Percentiles rank a stretch among this genome's conserved stretches.
These are phyloP conservation scores for Ernsta delagoae DNA, from an alignment of 2,888 invertebrate genomes.

Conservation along the genomic window DNA sequence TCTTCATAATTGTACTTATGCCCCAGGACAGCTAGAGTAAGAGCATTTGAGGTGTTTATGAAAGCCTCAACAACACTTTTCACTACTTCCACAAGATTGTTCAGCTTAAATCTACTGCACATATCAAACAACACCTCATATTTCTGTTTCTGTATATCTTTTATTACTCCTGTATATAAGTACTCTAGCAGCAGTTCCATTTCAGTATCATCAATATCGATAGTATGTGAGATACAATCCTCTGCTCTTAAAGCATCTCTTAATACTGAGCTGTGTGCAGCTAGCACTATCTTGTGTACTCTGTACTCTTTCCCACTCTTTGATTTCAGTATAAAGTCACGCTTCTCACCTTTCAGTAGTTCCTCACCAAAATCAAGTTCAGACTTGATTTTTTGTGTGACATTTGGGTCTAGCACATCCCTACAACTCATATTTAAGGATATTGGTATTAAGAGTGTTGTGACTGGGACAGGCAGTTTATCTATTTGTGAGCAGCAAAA, in stretches of 20 bases:
- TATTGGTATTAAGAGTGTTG: slow-evolving; percentile 61
- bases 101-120: slow-evolving; percentile 59
- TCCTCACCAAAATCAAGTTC: slow-evolving; percentile 57
- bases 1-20: slow-evolving; percentile 61
- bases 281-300: slow-evolving; percentile 65
- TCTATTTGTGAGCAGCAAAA: slow-evolving; percentile 54
- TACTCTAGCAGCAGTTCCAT: slow-evolving; percentile 66
- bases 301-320: slow-evolving; percentile 54
- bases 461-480: slow-evolving; percentile 44
- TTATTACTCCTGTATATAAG: slow-evolving; percentile 66
- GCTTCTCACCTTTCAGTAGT: slow-evolving; percentile 53
- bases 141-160: slow-evolving; percentile 57
- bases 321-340: slow-evolving; percentile 63
- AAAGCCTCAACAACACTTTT: slow-evolving; percentile 57
- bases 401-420: slow-evolving; percentile 50
- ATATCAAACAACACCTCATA: slow-evolving; percentile 58
- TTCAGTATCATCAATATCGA: slow-evolving; percentile 61
- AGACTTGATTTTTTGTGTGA: slow-evolving; percentile 60
- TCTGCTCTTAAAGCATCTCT: slow-evolving; percentile 55
- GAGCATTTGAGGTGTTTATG: slow-evolving; percentile 62
- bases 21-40: slow-evolving; percentile 63
- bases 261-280: slow-evolving; percentile 64
- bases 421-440: slow-evolving; percentile 53
- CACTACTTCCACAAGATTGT: slow-evolving; percentile 54
- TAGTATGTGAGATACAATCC: slow-evolving; percentile 43